Evolutionary conservation across 2,113 vertebrate species (phyloP), one percentile per base, ranked within the genome.

Genomic region (Tiliqua scincoides): DNA sequence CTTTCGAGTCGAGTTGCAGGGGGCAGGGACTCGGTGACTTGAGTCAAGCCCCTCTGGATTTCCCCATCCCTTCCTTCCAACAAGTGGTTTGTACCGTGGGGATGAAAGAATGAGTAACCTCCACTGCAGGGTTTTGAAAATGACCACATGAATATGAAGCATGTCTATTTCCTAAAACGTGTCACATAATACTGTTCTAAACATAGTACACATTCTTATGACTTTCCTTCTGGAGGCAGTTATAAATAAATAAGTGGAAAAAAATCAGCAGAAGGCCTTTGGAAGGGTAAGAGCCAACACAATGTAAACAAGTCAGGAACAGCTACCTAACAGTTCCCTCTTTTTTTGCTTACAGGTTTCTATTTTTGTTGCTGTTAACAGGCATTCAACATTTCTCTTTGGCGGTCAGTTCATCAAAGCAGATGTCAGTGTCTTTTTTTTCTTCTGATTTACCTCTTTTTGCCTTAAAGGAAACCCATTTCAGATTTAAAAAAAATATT

Each of bases 281-380:
- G 1, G 18, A 63, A 40, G 10, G 14, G 12, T 54, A 27, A 32
- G 30, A 1, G 15, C 3, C 0, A 0, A 20, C n/a, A 1, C 1
- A 4, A 6, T 37, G 67, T 76, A 68, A 88, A 83, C 23, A 6
- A 9, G 11, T 65, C 21, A 7, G 35, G 71, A 84, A 59, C 25
- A 70, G 52, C 17, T 70, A 52, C 83, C 70, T 43, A 48, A 65
- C 2, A 8, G 6, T 21, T 76, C 72, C 17, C 30, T 43, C 48
- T 23, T 37, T 48, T 2, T 76, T 84, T 52, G 52, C 5, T 74
- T 48, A 25, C 52, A 9, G 62, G 85, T 80, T 82, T 85, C 82
- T 83, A 1, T 20, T 88, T 78, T 73, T 72, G 59, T 25, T 73
- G 40, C n/a, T 37, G 15, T 4, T 9, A 18, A 0, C 0, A 84